phyloP scores from a whole-genome alignment of 30 jellyfish, hydroid and myxozoan species.

The Aurelia sp. region DNA sequence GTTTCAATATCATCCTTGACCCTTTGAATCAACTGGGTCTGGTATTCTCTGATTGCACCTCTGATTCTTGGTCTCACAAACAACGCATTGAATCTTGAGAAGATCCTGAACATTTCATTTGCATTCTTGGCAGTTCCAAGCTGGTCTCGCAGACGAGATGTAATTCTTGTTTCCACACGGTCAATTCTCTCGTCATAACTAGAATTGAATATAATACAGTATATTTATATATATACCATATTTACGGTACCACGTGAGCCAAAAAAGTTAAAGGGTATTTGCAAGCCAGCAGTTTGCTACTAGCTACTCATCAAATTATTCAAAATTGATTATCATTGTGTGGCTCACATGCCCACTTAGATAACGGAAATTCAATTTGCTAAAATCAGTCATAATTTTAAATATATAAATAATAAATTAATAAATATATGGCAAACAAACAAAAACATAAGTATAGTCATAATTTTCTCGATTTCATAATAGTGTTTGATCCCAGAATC shows the following conservation, averaged over 20 bases:
- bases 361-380: too few species aligned
- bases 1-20: constrained; percentile 96
- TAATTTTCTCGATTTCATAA: too few species aligned
- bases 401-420: too few species aligned
- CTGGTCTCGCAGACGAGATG: constrained; percentile 92
- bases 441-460: too few species aligned
- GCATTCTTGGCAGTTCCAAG: constrained; percentile 98
- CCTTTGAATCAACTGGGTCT: constrained; percentile 84
- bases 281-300: too few species aligned
- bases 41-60: constrained; percentile 96
- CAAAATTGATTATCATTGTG: too few species aligned
- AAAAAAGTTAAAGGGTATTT: too few species aligned
- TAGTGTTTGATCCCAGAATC: too few species aligned
- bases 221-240: neutral
- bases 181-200: constrained; percentile 93
- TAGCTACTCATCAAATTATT: too few species aligned
- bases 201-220: neutral
- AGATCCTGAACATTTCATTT: constrained; percentile 93
- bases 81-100: constrained; percentile 91
- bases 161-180: constrained; percentile 91
- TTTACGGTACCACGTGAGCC: neutral
- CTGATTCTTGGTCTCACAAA: constrained; percentile 92
- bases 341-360: too few species aligned
- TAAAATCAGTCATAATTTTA: too few species aligned
- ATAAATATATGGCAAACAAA: too few species aligned